Evolutionary conservation across 2,888 invertebrate genomes (phyloP), one percentile per base, ranked within the genome.

Genomic region (Cryptus viduatorius): DNA sequence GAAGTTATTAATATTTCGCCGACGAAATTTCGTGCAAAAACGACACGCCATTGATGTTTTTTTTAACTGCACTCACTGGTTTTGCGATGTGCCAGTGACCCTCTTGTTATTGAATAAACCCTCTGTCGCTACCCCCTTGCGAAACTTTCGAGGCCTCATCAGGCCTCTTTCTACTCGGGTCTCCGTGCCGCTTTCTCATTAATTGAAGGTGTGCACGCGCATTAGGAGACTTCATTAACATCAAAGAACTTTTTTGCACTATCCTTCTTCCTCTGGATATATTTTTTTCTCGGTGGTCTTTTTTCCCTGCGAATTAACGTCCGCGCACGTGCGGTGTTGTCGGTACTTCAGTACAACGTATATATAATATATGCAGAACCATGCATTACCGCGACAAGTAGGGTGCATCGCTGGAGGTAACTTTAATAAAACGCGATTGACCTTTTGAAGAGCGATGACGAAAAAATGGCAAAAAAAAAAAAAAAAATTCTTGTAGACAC

Each of bases 201-300:
- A 82, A 82, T 59, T 77, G 53, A 61, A 59, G 67, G 64, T 84
- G 79, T 79, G 83, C 56, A 59, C 56, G 69, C 72, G 82, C 84
- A 84, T 81, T 72, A 75, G 48, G 71, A 31, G 37, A 48, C 73
- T 79, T 87, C 84, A 83, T 87, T 86, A 86, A 79, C 81, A 84
- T 87, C 87, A 86, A 86, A 84, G 84, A 53, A 72, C 29, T 77
- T 82, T 72, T 75, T 69, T 19, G 0, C 14, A 53, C 46, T n/a
- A 24, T 19, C n/a, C 10, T 19, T 16, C 31, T 56, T 65, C 37
- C 46, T 3, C 42, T 10, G 5, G 14, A 56, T 31, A 77, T 65
- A 12, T 67, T 69, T 71, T 82, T 68, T 3, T 24, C 46, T 37
- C 50, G 48, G 37, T 42, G 37, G n/a, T 24, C 24, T 4, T 37